Evolutionary conservation across 2,797 vertebrate species (phyloP).

Genomic region (Poecile montanus): DNA sequence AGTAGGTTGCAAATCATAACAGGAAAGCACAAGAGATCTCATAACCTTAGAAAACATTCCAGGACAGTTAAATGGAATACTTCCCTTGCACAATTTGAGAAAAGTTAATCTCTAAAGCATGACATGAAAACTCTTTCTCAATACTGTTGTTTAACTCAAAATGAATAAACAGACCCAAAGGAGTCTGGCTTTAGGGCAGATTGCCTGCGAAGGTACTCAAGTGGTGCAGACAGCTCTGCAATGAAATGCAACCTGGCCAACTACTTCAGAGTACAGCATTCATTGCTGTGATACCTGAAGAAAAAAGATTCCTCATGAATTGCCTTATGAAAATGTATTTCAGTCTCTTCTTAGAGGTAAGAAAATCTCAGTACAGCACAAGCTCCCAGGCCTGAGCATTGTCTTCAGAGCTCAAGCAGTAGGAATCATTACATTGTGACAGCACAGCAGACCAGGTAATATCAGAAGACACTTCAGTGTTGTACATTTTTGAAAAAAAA

Average conservation of each 20-base stretch:
- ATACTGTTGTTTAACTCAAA: slow-evolving; percentile 18
- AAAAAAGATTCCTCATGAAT: neutral
- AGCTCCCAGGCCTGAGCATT: neutral
- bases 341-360: neutral
- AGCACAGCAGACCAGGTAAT: neutral
- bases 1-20: neutral
- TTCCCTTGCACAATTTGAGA: slow-evolving; percentile 51
- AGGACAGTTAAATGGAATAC: slow-evolving; percentile 16
- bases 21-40: neutral
- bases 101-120: slow-evolving; percentile 34
- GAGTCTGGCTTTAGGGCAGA: neutral
- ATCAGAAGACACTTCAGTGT: neutral
- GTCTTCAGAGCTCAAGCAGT: neutral
- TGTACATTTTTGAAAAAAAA: neutral
- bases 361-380: neutral
- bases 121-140: slow-evolving; percentile 44
- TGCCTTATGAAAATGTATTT: neutral
- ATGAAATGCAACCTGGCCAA: neutral
- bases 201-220: neutral
- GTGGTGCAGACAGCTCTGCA: neutral
- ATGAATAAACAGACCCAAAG: slow-evolving; percentile 16
- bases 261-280: neutral
- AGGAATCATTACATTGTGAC: neutral
- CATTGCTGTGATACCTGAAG: neutral
- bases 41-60: slow-evolving; percentile 2